Conservation (phyloP, 2,888 invertebrate genomes). For the Polymixis lichenea region DNA sequence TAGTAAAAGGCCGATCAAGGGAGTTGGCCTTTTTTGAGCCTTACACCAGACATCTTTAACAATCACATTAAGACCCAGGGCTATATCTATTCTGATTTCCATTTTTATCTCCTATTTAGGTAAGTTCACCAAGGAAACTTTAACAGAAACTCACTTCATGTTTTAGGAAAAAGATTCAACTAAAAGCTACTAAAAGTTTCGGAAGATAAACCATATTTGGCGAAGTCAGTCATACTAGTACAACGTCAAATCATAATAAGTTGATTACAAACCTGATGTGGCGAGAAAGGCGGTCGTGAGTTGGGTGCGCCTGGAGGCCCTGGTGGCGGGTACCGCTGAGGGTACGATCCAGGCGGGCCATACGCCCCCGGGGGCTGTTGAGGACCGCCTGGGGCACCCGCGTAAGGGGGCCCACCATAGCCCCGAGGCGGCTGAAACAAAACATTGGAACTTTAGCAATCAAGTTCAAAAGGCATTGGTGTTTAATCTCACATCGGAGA, state of each 20-base stretch:
- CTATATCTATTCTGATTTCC: neutral
- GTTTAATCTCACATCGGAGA: neutral
- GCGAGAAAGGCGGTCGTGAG: constrained; percentile 87
- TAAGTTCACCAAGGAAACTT: neutral
- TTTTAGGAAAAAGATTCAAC: neutral
- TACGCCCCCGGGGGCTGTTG: constrained; percentile 88
- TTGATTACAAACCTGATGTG: constrained; percentile 83
- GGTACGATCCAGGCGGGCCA: constrained; percentile 91
- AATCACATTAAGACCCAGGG: neutral
- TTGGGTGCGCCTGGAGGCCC: constrained; percentile 86
- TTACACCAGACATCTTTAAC: neutral
- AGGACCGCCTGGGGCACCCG: constrained; percentile 86
- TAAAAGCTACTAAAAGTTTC: neutral
- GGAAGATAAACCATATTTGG: neutral
- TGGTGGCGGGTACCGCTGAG: constrained; percentile 89
- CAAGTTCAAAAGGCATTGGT: constrained; percentile 1
- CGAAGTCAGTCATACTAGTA: neutral
- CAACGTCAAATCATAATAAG: neutral
- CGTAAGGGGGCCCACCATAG: constrained; percentile 89
- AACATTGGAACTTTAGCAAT: constrained; percentile 4
- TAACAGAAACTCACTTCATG: neutral
- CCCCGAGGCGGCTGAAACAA: constrained; percentile 85
- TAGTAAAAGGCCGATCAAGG: neutral
- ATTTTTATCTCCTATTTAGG: neutral
- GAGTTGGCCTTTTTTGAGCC: neutral